Evolutionary conservation across 2,113 vertebrate species (phyloP).

Genomic region (Hippotragus niger): DNA sequence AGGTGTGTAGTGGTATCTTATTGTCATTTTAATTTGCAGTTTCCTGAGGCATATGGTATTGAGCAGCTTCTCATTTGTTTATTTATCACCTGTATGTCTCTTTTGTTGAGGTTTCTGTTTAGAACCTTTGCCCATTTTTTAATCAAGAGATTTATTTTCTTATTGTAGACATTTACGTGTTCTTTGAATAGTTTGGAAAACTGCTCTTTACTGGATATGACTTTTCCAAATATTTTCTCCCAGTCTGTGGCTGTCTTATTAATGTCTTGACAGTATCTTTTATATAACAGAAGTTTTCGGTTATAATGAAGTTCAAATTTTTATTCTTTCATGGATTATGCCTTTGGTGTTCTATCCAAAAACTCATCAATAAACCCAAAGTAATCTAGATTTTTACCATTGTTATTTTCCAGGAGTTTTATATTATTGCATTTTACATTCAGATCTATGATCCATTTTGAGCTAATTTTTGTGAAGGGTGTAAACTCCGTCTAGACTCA

Average conservation of each 20-base stretch:
- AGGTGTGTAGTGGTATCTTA: background rate
- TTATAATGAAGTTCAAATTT: background rate
- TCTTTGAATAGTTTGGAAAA: background rate
- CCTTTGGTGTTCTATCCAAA: background rate
- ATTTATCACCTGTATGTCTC: background rate
- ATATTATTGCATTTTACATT: background rate
- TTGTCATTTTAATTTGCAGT: background rate
- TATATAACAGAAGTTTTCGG: background rate
- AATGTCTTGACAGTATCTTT: background rate
- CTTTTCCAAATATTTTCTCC: slow-evolving; percentile 9
- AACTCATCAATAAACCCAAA: background rate
- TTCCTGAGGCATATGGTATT: background rate
- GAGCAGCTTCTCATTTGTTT: background rate
- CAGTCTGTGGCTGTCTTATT: background rate
- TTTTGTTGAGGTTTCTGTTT: background rate
- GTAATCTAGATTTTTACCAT: background rate
- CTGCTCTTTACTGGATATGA: background rate
- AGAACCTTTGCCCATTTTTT: background rate
- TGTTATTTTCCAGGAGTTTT: background rate
- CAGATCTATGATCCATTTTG: background rate
- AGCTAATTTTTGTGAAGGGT: background rate
- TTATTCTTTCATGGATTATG: background rate
- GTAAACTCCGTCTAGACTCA: background rate
- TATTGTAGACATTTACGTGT: background rate
- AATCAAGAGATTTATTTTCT: background rate